These are phyloP conservation scores for Serilophus lunatus DNA, from an alignment of 2,113 vertebrate species.

Conservation along the genomic window DNA sequence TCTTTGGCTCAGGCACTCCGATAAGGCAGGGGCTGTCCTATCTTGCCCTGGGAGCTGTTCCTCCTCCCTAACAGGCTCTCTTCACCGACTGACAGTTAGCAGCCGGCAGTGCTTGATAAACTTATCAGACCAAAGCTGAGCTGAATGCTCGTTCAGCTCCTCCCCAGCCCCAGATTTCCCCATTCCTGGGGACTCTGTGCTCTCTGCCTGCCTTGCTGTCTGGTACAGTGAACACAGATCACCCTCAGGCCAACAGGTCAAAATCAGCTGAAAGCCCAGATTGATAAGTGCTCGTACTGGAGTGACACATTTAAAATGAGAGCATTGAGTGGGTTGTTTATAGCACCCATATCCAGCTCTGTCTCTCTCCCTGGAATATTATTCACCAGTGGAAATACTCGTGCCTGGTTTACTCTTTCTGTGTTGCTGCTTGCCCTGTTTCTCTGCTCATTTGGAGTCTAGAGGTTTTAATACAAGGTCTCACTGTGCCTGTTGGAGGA, in stretches of 20 bases:
- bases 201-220: neutral
- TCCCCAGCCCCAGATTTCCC: slow-evolving; percentile 84
- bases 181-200: slow-evolving; percentile 1
- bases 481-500: neutral
- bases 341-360: neutral
- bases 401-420: neutral
- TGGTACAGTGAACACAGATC: neutral
- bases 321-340: neutral
- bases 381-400: neutral
- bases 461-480: neutral
- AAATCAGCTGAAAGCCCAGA: slow-evolving; percentile 5
- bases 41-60: slow-evolving; percentile 56
- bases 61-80: slow-evolving; percentile 40
- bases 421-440: neutral
- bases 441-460: neutral
- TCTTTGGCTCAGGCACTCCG: slow-evolving; percentile 37
- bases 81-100: slow-evolving; percentile 77
- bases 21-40: slow-evolving; percentile 70
- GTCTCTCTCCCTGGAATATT: neutral
- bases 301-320: neutral
- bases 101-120: slow-evolving; percentile 83
- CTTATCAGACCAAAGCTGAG: slow-evolving; percentile 80
- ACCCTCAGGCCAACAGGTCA: neutral
- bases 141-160: neutral
- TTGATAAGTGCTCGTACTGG: neutral